A percentile compares a stretch with the other conserved stretches of the same genome.
Evolutionary conservation across 2,888 invertebrate species (phyloP).

Genomic region (Sphaeridia pumilis): DNA sequence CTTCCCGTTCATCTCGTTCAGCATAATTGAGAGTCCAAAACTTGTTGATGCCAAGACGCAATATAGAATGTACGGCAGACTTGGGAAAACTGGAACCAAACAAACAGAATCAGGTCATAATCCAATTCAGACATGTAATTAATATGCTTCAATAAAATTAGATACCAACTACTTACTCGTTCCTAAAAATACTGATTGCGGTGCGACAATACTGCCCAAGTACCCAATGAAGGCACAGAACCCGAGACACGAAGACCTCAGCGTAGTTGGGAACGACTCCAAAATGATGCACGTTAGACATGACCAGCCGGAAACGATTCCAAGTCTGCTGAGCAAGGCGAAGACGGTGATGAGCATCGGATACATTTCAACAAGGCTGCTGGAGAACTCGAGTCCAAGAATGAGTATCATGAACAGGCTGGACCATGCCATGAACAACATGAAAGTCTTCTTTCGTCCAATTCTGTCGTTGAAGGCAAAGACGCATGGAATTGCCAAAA

Average conservation of each 20-base stretch:
- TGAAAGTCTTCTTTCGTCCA: slow-evolving; percentile 27
- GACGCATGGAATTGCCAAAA: slow-evolving; percentile 5
- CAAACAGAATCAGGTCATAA: too few relatives aligned
- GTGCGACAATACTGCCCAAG: slow-evolving; percentile 28
- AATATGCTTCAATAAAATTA: too few relatives aligned
- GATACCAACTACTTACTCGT: slow-evolving; percentile 16
- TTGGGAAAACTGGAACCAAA: slow-evolving; percentile 22
- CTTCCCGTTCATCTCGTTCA: slow-evolving; percentile 28
- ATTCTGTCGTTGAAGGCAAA: slow-evolving; percentile 14
- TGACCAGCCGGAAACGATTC: slow-evolving; percentile 20
- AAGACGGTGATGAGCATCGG: slow-evolving; percentile 14
- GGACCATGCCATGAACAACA: slow-evolving; percentile 18
- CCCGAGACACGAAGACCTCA: slow-evolving; percentile 25
- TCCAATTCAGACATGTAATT: too few relatives aligned
- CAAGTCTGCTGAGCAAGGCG: slow-evolving; percentile 14
- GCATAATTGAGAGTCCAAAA: slow-evolving; percentile 15
- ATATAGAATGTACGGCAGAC: slow-evolving; percentile 28
- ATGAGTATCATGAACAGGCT: slow-evolving; percentile 20
- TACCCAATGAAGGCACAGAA: slow-evolving; percentile 27
- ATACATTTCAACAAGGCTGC: not conserved
- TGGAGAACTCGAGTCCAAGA: slow-evolving; percentile 7
- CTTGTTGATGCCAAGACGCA: slow-evolving; percentile 17
- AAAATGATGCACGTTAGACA: slow-evolving; percentile 25
- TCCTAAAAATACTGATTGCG: slow-evolving; percentile 27
- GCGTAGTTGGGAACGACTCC: slow-evolving; percentile 30